Evolutionary conservation across 2,888 invertebrate genomes (phyloP), one percentile per base, ranked within the genome.

Genomic region (Eupeodes latifasciatus): DNA sequence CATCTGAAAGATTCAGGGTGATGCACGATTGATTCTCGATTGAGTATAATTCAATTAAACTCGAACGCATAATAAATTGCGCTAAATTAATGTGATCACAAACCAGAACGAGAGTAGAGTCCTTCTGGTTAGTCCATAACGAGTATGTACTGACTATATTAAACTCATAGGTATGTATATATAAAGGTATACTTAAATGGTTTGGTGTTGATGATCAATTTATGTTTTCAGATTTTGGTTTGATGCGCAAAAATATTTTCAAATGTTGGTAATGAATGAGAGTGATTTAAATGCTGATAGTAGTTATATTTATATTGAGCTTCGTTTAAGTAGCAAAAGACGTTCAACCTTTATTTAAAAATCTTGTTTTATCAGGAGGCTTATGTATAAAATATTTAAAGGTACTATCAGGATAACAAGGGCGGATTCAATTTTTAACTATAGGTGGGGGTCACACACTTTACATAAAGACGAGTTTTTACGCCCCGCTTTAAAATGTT

Each of bases 11-110:
- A 51, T 57, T 72, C 67, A 59, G 64, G 51, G 57, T 27, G 19
- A 78, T 64, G 81, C 83, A 78, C 83, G 78, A 75, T 78, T 81
- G 85, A 78, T 51, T 79, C 59, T 44, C 67, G 61, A 79, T 67
- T 61, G 78, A 55, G 78, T 64, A 78, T 81, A 75, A 81, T 79
- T 86, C 67, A 78, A 74, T 81, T 86, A 51, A n/a, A 57, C 67
- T 49, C 27, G 10, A 66, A 69, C 69, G 78, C 67, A 69, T 81
- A 78, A 81, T 81, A 69, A 69, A 74, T 81, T 78, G 74, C 74
- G 74, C 74, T 75, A 74, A 85, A 81, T 85, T 74, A 69, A 74
- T 69, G 40, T 74, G 81, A 78, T 74, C 66, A 27, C 78, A 69
- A 49, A 78, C 77, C 66, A 27, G 74, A 69, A 49, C 12, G 51